Percentiles rank a stretch among this genome's conserved stretches.
Evolutionary conservation across 1,140 invertebrate genomes (phyloP).

Genomic region (Marisa cornuarietis): DNA sequence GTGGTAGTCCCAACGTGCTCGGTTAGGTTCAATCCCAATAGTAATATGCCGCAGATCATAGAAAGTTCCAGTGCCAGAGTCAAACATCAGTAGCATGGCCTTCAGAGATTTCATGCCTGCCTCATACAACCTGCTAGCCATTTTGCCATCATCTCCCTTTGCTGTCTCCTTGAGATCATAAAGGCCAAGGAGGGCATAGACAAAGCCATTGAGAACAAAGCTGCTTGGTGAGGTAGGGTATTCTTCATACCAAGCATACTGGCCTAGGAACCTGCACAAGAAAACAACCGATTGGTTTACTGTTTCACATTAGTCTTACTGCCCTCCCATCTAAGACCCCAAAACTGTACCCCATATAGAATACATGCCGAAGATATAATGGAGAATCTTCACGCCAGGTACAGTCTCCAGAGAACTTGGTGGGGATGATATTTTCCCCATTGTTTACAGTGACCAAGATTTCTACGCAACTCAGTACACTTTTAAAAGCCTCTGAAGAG

Average conservation of each 20-base stretch:
- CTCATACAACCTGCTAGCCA: slow-evolving; percentile 75
- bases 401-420: no score
- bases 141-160: slow-evolving; percentile 34
- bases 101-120: slow-evolving; percentile 90
- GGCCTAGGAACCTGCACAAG: slow-evolving; percentile 60
- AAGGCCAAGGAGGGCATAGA: slow-evolving; percentile 95
- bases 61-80: slow-evolving; percentile 94
- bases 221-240: slow-evolving; percentile 95
- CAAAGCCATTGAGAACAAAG: slow-evolving; percentile 98
- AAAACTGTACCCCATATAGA: no score
- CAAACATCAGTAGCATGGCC: slow-evolving; percentile 88
- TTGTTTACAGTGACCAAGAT: no score
- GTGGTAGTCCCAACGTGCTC: slow-evolving; percentile 94
- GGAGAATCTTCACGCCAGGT: no score
- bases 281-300: no score
- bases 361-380: no score
- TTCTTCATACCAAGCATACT: slow-evolving; percentile 94
- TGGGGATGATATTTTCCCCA: no score
- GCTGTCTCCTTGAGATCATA: slow-evolving; percentile 84
- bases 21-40: slow-evolving; percentile 84
- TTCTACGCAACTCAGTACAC: no score
- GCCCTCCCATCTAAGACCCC: no score
- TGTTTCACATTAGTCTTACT: no score
- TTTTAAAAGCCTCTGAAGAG: no score
- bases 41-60: slow-evolving; percentile 96